Base-by-base conservation (phyloP, 1,140 invertebrate genomes). In the Centruroides vittatus region DNA sequence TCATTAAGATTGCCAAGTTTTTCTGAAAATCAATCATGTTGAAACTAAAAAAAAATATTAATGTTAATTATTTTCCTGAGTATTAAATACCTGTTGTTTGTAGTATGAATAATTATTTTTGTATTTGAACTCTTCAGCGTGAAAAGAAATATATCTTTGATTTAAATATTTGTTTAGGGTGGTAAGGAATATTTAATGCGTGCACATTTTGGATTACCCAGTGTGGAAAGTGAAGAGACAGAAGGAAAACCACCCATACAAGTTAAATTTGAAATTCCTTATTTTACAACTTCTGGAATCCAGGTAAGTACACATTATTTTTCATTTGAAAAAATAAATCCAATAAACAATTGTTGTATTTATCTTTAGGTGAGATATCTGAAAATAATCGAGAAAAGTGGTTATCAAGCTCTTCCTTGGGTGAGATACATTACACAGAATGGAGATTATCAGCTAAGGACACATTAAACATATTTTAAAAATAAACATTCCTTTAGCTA, bases 311-410 rank as follows among this genome's bases (percentile, higher is more conserved):
- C 5, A 41, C 5, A 41, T 41, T 66, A 65, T 60, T 53, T 46
- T 34, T 12, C 12, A 47, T 54, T 54, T 54, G 6, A 55, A 46
- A 49, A 51, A 57, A 10, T 58, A 11, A 50, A 34, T 61, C 50
- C 47, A 41, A 41, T 35, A 7, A 35, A 49, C 51, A 58, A 36
- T 50, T 61, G 13, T 47, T 35, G 7, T 1, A 10, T 5, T 51
- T 53, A 4, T 46, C 8, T 35, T 5, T 47, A 11, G 41, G 41
- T 41, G 41, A 55, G 95, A 48, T 99, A 99, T 74, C 78, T 99
- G 64, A 99, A 99, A 77, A 99, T 99, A 70, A 99, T 99, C 71
- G 97, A 99, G 70, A 99, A 99, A 75, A 97, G 93, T 75, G 97
- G 96, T 0, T 99, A 99, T 73, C 96, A 99, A 76, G 96, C 96